These are phyloP conservation scores for Latrodectus geometricus DNA, from an alignment of 1,140 invertebrate species.

Conservation along the genomic window DNA sequence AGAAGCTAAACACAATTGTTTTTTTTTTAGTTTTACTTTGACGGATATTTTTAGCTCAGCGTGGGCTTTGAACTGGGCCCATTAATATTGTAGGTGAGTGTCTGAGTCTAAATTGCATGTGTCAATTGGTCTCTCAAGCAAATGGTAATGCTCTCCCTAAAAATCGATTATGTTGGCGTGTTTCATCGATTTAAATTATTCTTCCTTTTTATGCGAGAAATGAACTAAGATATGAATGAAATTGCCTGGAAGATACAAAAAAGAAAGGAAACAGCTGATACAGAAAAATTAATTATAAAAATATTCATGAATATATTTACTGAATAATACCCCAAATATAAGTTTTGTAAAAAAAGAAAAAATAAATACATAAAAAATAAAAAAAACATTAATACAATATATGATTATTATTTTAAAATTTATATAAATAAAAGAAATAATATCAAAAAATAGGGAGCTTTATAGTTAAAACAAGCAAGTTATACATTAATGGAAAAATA, in stretches of 20 bases:
- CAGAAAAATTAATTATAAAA: no score
- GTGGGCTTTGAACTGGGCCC: conserved; percentile 25
- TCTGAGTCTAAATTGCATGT: not conserved
- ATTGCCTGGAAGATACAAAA: not conserved
- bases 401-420: no score
- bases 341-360: no score
- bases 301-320: no score
- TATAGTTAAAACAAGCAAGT: no score
- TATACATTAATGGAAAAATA: no score
- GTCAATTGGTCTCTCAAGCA: conserved; percentile 8
- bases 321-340: no score
- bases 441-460: no score
- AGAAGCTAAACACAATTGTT: conserved; percentile 3
- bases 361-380: no score
- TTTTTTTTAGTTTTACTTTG: not conserved
- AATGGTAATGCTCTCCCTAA: conserved; percentile 5
- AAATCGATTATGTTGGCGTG: conserved; percentile 18
- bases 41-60: conserved; percentile 3
- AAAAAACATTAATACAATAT: no score
- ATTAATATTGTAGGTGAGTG: not conserved
- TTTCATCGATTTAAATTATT: conserved; percentile 4
- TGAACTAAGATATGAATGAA: not conserved
- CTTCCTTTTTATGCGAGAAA: not conserved
- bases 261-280: not conserved
- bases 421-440: no score